Conservation (phyloP, 2,113 vertebrate species). For the Nettapus auritus region DNA sequence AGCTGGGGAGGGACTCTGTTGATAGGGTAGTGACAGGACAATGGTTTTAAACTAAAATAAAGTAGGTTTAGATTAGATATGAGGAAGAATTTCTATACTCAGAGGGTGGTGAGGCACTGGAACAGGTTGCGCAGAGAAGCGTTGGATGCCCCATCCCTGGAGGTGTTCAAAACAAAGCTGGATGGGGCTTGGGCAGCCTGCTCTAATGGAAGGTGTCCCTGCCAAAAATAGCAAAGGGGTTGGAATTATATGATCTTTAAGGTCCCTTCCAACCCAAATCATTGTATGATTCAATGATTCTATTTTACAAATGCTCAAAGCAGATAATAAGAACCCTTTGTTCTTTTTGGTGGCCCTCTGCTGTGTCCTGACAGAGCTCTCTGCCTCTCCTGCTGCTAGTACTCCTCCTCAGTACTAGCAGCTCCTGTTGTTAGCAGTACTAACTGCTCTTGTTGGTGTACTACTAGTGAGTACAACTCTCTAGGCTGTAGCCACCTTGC, state of each 20-base stretch:
- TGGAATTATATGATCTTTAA: not conserved
- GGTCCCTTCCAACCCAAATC: no score
- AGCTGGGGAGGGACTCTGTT: not conserved
- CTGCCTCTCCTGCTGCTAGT: not conserved
- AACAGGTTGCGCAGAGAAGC: not conserved
- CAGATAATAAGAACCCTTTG: not conserved
- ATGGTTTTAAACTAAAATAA: not conserved
- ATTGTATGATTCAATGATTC: no score
- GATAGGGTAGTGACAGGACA: not conserved
- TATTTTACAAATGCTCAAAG: not conserved
- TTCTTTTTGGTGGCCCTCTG: not conserved
- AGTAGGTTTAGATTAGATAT: not conserved
- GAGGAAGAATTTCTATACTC: not conserved
- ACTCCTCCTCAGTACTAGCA: not conserved
- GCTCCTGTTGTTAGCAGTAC: not conserved
- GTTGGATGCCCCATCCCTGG: not conserved
- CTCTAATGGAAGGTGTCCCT: not conserved
- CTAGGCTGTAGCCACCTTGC: not conserved
- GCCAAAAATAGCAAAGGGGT: not conserved
- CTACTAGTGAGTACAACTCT: not conserved
- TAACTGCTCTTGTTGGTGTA: not conserved
- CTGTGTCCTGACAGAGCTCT: not conserved
- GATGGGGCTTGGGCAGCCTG: not conserved
- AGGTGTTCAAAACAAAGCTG: not conserved
- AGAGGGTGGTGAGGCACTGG: not conserved